Base-by-base conservation (phyloP, 2,888 invertebrate species). In the Ceraclea dissimilis region DNA sequence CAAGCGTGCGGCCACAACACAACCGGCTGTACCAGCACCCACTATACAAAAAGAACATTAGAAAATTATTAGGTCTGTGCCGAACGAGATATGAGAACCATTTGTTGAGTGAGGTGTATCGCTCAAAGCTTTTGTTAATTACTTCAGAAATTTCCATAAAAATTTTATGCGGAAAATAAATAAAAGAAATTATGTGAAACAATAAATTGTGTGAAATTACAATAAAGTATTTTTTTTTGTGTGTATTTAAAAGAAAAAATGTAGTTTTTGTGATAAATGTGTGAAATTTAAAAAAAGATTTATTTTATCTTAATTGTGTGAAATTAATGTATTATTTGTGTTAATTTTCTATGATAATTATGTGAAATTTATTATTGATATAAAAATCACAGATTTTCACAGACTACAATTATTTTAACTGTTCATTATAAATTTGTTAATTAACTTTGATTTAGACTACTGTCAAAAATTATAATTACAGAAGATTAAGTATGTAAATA, bases 1-100 rank as follows among this genome's bases (percentile, higher is more conserved):
- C 16, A 88, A 75, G 1, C 83, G 73, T 1, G 84, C 76, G 1
- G 87, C 85, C 6, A 88, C 68, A 0, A 86, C 85, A 63, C 85
- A 85, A 8, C 88, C 88, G 1, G 84, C 78, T 22, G 87, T 86
- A 0, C 88, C 88, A 2, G 82, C 86, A 1, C 88, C 88, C 51
- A 88, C 88, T 86, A 61, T 19, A 56, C 46, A 33, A 1, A 44
- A 2, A 26, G 17, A 17, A 31, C 31, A 31, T 31, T 8, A 11
- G 11, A 31, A 31, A 8, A 31, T 31, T 8, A 31, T 31, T 31
- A 31, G 31, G 31, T 16, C 13, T n/a, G 13, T 8, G 2, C 13
- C 13, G 13, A 16, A 39, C 10, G 26, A 39, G 4, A 4, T 4
- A 39, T 39, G 13, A 16, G 13, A 39, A 4, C 13, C 13, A n/a